These are phyloP conservation scores for Mola mola DNA, from an alignment of 2,113 vertebrate genomes.

Conservation along the genomic window DNA sequence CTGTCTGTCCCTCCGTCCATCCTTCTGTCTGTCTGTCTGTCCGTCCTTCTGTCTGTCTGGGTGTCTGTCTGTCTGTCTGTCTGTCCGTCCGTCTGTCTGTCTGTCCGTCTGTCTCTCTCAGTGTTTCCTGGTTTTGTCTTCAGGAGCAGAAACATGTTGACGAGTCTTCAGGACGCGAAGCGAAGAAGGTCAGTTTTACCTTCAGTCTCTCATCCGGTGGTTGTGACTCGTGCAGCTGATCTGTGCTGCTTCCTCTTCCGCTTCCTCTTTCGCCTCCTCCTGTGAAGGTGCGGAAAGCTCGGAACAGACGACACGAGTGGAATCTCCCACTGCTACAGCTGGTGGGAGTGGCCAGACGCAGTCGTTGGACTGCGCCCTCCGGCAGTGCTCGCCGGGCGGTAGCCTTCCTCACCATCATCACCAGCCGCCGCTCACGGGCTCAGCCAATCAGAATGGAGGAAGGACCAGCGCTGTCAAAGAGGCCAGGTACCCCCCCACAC, in stretches of 20 bases:
- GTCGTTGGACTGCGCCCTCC: constrained; percentile 81
- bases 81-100: not conserved
- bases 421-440: constrained; percentile 23
- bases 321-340: constrained; percentile 70
- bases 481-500: constrained; percentile 74
- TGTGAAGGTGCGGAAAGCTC: constrained; percentile 86
- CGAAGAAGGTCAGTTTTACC: constrained; percentile 81
- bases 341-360: constrained; percentile 75
- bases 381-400: constrained; percentile 87
- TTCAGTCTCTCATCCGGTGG: too few species aligned
- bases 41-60: not conserved
- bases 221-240: not conserved
- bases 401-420: constrained; percentile 81
- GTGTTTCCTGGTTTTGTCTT: not conserved
- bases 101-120: too few species aligned
- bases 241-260: not conserved
- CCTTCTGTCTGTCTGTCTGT: not conserved
- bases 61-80: not conserved
- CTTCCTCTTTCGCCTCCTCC: not conserved
- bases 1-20: not conserved
- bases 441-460: constrained; percentile 68
- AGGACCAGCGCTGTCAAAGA: constrained; percentile 80
- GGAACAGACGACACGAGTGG: constrained; percentile 91
- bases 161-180: constrained; percentile 87
- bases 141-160: constrained; percentile 90